phyloP scores from a whole-genome alignment of 2,797 vertebrate species.

The Phalanger gymnotis region DNA sequence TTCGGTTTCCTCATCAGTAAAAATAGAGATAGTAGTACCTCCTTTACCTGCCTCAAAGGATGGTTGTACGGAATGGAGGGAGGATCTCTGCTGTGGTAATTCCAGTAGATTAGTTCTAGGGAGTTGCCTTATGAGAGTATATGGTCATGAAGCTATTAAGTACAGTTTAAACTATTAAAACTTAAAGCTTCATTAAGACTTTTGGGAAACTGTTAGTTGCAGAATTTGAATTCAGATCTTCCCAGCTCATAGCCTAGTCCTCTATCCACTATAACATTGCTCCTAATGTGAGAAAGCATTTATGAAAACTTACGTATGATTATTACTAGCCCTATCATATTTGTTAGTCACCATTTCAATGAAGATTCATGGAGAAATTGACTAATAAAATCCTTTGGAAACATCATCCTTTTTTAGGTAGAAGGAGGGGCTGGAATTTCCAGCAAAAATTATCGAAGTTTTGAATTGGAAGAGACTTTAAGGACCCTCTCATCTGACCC shows the following conservation, averaged over 20 bases:
- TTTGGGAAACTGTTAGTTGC: background rate
- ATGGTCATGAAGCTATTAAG: background rate
- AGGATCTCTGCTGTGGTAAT: background rate
- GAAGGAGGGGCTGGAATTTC: background rate
- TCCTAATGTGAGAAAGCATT: background rate
- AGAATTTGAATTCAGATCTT: background rate
- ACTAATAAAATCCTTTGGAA: background rate
- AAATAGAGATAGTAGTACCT: background rate
- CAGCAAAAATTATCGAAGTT: conserved; percentile 29
- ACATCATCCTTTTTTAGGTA: background rate
- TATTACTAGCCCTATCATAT: background rate
- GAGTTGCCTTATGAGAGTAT: background rate
- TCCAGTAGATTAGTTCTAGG: background rate
- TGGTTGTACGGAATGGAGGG: background rate
- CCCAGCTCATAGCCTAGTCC: background rate
- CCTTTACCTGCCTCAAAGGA: background rate
- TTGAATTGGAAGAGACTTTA: conserved; percentile 28
- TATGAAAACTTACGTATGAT: background rate
- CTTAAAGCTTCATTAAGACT: background rate
- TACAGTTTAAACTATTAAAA: background rate
- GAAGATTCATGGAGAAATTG: background rate
- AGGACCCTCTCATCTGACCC: conserved; percentile 8
- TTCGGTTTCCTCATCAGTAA: background rate
- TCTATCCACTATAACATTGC: background rate
- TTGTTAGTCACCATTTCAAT: conserved; percentile 11